Evolutionary conservation across 2,797 vertebrate species (phyloP).

Genomic region (Bothrops alternatus): DNA sequence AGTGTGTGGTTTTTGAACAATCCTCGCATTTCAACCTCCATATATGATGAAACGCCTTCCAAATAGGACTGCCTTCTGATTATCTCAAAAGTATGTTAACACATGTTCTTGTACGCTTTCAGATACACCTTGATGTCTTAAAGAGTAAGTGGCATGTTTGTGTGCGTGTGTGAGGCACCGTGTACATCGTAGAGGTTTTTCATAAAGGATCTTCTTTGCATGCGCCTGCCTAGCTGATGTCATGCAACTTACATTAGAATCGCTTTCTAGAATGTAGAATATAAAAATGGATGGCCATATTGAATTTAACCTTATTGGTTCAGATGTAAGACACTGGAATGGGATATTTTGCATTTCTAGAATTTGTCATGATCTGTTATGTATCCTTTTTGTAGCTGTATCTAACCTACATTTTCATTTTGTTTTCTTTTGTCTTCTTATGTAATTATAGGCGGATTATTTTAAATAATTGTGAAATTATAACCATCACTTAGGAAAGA

Average conservation of each 20-base stretch:
- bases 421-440: conserved; percentile 1
- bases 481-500: not conserved
- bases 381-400: conserved; percentile 8
- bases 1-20: not conserved
- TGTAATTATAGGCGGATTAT: not conserved
- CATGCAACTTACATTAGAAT: not conserved
- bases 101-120: conserved; percentile 52
- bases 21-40: not conserved
- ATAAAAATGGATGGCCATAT: not conserved
- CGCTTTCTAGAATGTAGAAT: not conserved
- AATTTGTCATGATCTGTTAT: not conserved
- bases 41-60: not conserved
- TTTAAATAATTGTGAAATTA: not conserved
- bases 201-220: not conserved
- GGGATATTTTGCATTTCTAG: not conserved
- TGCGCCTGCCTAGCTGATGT: not conserved
- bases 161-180: not conserved
- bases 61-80: not conserved
- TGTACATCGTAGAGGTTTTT: rapidly evolving
- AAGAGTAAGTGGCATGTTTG: conserved; percentile 44
- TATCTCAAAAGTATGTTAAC: conserved; percentile 35
- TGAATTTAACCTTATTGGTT: not conserved
- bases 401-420: not conserved
- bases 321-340: not conserved
- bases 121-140: conserved; percentile 35